Conservation (phyloP, 2,888 invertebrate species). For the Himalopsyche kuldschensis region DNA sequence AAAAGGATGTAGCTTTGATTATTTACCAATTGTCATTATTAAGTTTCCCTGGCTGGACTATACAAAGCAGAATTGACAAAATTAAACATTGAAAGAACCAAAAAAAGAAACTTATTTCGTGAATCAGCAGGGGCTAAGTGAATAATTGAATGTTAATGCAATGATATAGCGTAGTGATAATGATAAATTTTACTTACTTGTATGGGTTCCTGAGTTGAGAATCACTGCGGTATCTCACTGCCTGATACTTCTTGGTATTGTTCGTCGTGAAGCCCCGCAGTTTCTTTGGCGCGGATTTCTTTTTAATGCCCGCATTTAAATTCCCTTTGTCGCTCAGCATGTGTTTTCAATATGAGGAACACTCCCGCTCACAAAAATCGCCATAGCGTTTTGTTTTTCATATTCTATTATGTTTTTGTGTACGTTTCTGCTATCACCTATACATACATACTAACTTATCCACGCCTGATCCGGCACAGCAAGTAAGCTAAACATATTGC, state of each 20-base stretch:
- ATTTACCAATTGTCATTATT: too few relatives aligned
- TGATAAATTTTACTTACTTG: not conserved
- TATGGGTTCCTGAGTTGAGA: not conserved
- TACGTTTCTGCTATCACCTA: not conserved
- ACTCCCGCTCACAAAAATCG: slow-evolving; percentile 17
- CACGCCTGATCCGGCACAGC: not conserved
- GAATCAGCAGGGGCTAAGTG: too few relatives aligned
- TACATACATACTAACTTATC: not conserved
- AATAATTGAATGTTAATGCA: too few relatives aligned
- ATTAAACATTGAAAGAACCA: too few relatives aligned
- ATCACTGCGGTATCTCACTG: not conserved
- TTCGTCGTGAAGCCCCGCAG: not conserved
- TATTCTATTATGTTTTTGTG: not conserved
- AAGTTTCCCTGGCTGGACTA: too few relatives aligned
- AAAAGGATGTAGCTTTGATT: too few relatives aligned
- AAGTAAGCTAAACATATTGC: not conserved
- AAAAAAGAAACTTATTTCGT: too few relatives aligned
- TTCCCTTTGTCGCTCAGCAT: slow-evolving; percentile 48
- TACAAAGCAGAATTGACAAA: too few relatives aligned
- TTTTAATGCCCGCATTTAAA: slow-evolving; percentile 60
- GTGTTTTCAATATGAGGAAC: slow-evolving; percentile 34
- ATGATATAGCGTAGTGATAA: not conserved
- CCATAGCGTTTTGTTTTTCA: not conserved
- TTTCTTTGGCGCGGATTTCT: slow-evolving; percentile 48
- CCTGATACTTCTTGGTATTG: not conserved